phyloP scores from a whole-genome alignment of 2,113 vertebrate genomes.

The Pelusios castaneus region DNA sequence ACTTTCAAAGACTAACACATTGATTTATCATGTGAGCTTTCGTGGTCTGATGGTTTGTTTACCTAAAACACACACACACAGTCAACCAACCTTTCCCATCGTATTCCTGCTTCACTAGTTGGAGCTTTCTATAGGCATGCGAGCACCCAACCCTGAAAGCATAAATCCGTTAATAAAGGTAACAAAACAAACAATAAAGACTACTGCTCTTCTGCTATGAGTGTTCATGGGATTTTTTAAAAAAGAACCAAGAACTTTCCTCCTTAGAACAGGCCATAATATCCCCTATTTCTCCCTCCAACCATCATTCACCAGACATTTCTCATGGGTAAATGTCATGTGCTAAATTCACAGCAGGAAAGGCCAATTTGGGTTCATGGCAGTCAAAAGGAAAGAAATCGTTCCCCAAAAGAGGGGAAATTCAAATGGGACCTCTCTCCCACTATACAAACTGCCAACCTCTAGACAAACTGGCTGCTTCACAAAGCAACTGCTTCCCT shows the following conservation, averaged over 20 bases:
- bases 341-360: neutral
- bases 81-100: slow-evolving; percentile 80
- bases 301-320: neutral
- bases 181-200: neutral
- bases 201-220: neutral
- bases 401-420: neutral
- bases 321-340: neutral
- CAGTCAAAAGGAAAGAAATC: neutral
- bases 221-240: neutral
- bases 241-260: neutral
- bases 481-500: neutral
- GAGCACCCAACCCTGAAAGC: slow-evolving; percentile 78
- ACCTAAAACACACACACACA: neutral
- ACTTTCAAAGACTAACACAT: too few species aligned
- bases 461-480: neutral
- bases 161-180: neutral
- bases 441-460: neutral
- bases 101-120: slow-evolving; percentile 85
- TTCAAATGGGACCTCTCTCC: neutral
- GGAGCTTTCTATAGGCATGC: slow-evolving; percentile 86
- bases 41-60: neutral
- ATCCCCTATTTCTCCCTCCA: neutral
- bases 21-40: too few species aligned
- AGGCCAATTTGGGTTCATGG: neutral
- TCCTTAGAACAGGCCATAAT: neutral